A percentile compares a stretch with the other conserved stretches of the same genome.
Conservation (phyloP, 35 echinoderm and acorn worm species). For the Diadema setosum region DNA sequence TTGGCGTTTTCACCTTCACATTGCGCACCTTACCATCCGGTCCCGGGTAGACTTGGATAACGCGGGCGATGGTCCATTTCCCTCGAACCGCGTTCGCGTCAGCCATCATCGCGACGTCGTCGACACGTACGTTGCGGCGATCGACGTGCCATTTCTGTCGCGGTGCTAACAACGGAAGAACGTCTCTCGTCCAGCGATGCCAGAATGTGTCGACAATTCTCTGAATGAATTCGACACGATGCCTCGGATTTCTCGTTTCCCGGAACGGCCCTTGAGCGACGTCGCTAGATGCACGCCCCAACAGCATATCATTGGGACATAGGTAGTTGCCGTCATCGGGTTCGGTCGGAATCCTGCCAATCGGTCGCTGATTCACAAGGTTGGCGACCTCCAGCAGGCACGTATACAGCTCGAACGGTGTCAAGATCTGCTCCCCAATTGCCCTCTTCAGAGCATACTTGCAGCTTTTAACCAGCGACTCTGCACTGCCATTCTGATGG, state of each 20-base stretch:
- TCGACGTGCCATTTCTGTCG: constrained; percentile 44
- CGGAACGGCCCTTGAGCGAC: too few relatives aligned
- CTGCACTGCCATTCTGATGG: constrained; percentile 53
- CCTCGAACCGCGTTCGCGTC: constrained; percentile 31
- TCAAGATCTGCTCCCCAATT: constrained; percentile 63
- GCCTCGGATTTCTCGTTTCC: too few relatives aligned
- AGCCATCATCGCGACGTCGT: constrained; percentile 39
- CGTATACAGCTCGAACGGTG: constrained; percentile 48
- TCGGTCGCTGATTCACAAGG: constrained; percentile 33
- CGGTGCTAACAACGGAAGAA: too few relatives aligned
- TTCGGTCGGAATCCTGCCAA: too few relatives aligned
- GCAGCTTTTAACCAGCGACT: constrained; percentile 41
- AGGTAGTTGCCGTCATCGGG: constrained; percentile 39
- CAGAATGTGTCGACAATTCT: too few relatives aligned
- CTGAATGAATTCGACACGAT: constrained; percentile 63
- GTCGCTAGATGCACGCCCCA: constrained; percentile 12
- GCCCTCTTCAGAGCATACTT: constrained; percentile 40
- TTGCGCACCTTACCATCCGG: constrained; percentile 44
- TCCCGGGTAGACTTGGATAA: constrained; percentile 58
- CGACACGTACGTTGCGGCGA: constrained; percentile 27
- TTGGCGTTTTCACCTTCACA: constrained; percentile 49
- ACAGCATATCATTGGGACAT: constrained; percentile 2
- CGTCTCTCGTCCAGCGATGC: too few relatives aligned
- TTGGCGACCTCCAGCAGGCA: constrained; percentile 34
- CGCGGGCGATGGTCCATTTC: constrained; percentile 35